phyloP scores from a whole-genome alignment of 2,113 vertebrate species.

The Anguilla rostrata region DNA sequence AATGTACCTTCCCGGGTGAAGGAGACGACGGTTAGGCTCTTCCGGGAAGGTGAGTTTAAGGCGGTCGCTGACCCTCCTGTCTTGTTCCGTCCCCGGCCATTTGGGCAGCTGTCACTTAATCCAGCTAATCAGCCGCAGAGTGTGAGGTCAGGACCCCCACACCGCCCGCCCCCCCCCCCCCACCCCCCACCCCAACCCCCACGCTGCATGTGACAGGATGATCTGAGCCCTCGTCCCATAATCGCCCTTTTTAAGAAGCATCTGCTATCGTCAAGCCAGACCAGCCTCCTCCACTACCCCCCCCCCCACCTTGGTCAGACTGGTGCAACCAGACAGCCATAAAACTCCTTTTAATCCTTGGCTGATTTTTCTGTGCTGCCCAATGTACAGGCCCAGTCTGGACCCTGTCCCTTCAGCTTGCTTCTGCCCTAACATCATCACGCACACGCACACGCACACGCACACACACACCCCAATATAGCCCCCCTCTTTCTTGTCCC shows the following conservation, averaged over 20 bases:
- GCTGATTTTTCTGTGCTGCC: not conserved
- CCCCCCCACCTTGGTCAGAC: not conserved
- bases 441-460: too few relatives aligned
- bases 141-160: constrained; percentile 44
- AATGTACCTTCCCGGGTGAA: constrained; percentile 40
- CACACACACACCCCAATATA: too few relatives aligned
- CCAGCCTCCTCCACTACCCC: not conserved
- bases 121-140: constrained; percentile 72
- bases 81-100: constrained; percentile 58
- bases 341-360: not conserved
- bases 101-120: constrained; percentile 82
- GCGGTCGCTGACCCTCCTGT: not conserved
- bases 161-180: not conserved
- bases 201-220: constrained; percentile 63
- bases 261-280: constrained; percentile 65
- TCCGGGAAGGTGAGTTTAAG: constrained; percentile 55
- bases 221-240: constrained; percentile 68
- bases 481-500: too few relatives aligned
- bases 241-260: constrained; percentile 63
- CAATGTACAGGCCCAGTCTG: not conserved
- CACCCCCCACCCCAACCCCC: too few relatives aligned
- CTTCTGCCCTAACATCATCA: too few relatives aligned
- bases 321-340: not conserved
- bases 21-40: constrained; percentile 52
- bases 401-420: too few relatives aligned